Evolutionary conservation across 2,888 invertebrate genomes (phyloP).

Genomic region (Rhagonycha fulva): DNA sequence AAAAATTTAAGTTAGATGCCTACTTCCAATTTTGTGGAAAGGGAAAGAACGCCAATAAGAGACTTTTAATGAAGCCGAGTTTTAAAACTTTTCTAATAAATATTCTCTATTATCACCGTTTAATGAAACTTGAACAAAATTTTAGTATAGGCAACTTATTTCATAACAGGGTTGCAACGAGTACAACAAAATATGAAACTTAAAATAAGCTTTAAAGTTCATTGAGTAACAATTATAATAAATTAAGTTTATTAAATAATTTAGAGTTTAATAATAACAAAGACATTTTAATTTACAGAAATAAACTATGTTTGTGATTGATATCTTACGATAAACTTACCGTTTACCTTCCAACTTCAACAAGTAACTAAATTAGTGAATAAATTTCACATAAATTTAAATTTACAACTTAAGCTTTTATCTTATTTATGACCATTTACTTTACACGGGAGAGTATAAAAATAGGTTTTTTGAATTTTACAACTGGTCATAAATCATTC

Average conservation of each 20-base stretch:
- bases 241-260: background rate
- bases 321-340: background rate
- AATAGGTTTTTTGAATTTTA: slow-evolving; percentile 11
- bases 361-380: background rate
- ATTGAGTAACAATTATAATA: background rate
- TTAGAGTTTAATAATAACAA: background rate
- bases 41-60: slow-evolving; percentile 22
- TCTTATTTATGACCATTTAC: slow-evolving; percentile 3
- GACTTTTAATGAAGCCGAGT: slow-evolving; percentile 27
- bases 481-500: slow-evolving; percentile 19
- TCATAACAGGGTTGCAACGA: slow-evolving; percentile 5
- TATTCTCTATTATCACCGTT: slow-evolving; percentile 25
- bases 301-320: background rate
- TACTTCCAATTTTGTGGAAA: slow-evolving; percentile 2
- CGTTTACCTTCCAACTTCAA: slow-evolving; percentile 2
- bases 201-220: slow-evolving; percentile 1
- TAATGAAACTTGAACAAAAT: slow-evolving; percentile 23
- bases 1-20: slow-evolving; percentile 1
- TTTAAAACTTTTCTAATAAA: slow-evolving; percentile 25
- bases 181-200: background rate
- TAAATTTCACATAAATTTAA: background rate
- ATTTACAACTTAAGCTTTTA: slow-evolving; percentile 3
- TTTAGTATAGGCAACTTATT: slow-evolving; percentile 15
- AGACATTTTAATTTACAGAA: background rate
- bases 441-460: slow-evolving; percentile 14